Evolutionary conservation across 92 coral and sea anemone species (phyloP), one percentile per base, ranked within the genome.

Genomic region (Desmophyllum pertusum): DNA sequence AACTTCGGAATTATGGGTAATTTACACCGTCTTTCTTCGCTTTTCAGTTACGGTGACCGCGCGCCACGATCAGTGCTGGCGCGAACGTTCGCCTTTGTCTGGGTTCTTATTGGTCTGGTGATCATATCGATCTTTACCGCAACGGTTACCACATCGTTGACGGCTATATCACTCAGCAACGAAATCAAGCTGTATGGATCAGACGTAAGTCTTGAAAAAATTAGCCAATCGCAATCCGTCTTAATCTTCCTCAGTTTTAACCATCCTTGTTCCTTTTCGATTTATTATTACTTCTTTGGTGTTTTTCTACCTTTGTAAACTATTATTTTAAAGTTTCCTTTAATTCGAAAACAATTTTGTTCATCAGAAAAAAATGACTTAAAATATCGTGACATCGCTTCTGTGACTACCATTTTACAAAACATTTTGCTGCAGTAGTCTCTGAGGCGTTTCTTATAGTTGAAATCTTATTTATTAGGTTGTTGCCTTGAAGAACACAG

Each of bases 71-170:
- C 99, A 43, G 95, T 97, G 76, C 89, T 97, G 81, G 99, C 99
- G 11, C 95, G 98, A 14, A 95, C 99, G 33, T 97, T 97, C 48
- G 98, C 99, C 23, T 97, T 97, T 73, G 93, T 97, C 21, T 97
- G 99, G 99, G 98, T 97, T 75, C 89, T 97, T 79, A 97, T 94
- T 84, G 99, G 99, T n/a, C 91, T 97, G 17, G 99, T 97, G 42
- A 97, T 97, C 86, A 97, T 97, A 81, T 97, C 99, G 3, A 97
- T 97, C 79, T 97, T 97, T 61, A 97, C 99, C 41, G 99, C 99
- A 9, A 97, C 99, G n/a, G 99, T 97, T 13, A 97, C 99, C 13
- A 97, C 99, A 31, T 94, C 98, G 5, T 86, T 97, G 57, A 97
- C 99, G 13, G 98, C 99, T 42, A 94, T 97, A 75, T 92, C 97